These are phyloP conservation scores for Bimastos eiseni DNA, from an alignment of 2,888 invertebrate species.

Conservation along the genomic window DNA sequence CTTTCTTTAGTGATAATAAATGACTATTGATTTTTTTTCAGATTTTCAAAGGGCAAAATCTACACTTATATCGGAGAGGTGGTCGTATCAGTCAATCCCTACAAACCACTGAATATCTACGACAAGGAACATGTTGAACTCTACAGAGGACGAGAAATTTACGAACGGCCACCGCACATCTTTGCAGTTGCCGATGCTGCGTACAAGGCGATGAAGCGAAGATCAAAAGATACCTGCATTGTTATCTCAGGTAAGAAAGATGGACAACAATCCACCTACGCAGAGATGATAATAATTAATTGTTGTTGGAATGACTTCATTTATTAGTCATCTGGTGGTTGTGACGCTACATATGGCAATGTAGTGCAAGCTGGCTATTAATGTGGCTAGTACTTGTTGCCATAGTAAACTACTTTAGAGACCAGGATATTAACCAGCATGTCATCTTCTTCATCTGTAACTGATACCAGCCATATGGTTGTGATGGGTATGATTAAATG, in stretches of 20 bases:
- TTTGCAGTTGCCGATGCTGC: conserved; percentile 97
- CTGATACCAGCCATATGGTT: too few species aligned
- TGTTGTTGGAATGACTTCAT: neutral
- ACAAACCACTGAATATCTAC: conserved; percentile 89
- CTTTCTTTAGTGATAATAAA: neutral
- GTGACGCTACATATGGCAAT: neutral
- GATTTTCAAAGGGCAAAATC: conserved; percentile 68
- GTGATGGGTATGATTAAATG: too few species aligned
- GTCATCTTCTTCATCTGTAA: neutral
- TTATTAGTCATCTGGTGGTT: neutral
- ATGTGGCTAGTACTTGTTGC: too few species aligned
- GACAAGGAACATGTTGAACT: conserved; percentile 81
- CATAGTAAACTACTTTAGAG: neutral
- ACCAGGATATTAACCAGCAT: neutral
- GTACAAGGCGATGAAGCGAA: conserved; percentile 88
- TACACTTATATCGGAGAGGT: conserved; percentile 97
- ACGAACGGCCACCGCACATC: conserved; percentile 94
- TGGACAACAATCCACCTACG: neutral
- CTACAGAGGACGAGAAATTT: conserved; percentile 92
- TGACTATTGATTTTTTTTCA: conserved; percentile 33
- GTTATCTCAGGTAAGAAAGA: conserved; percentile 73
- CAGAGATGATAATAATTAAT: neutral
- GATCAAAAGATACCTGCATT: conserved; percentile 90
- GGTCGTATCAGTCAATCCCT: conserved; percentile 91
- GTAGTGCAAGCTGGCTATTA: neutral